A percentile compares a stretch with the other conserved stretches of the same genome.
Conservation (phyloP, 2,113 vertebrate species). For the Nannobrachium achirus region DNA sequence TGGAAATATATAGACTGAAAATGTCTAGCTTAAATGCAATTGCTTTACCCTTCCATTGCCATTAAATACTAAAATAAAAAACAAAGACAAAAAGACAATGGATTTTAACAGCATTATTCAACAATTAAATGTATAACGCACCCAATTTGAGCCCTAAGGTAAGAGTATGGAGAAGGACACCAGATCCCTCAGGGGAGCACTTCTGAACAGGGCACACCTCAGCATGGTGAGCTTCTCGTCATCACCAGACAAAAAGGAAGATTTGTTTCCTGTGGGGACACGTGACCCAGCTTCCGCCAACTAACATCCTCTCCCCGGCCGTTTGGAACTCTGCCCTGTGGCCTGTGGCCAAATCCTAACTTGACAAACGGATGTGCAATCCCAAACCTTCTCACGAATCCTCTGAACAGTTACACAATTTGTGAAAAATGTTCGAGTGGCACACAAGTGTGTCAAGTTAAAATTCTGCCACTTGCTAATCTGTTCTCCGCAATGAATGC, state of each 20-base stretch:
- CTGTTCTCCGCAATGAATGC: slow-evolving; percentile 4
- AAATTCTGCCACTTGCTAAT: slow-evolving; percentile 12
- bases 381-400: slow-evolving; percentile 10
- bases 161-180: slow-evolving; percentile 24
- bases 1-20: slow-evolving; percentile 39
- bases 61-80: slow-evolving; percentile 20
- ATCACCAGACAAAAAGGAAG: slow-evolving; percentile 72
- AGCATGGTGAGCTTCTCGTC: slow-evolving; percentile 74
- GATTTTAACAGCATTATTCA: slow-evolving; percentile 7
- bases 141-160: slow-evolving; percentile 27
- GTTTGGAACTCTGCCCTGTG: slow-evolving; percentile 13
- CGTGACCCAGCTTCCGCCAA: slow-evolving; percentile 31
- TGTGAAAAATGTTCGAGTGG: slow-evolving; percentile 42
- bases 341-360: slow-evolving; percentile 31
- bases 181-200: slow-evolving; percentile 80
- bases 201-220: slow-evolving; percentile 74
- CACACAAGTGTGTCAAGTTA: slow-evolving; percentile 22
- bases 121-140: slow-evolving; percentile 1
- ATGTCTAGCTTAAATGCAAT: neutral
- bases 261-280: slow-evolving; percentile 84
- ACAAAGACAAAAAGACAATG: too few relatives aligned
- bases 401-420: neutral
- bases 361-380: slow-evolving; percentile 26
- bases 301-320: neutral
- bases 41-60: slow-evolving; percentile 26